These are phyloP conservation scores for Erethizon dorsatum DNA, from an alignment of 2,797 vertebrate species.

Conservation along the genomic window DNA sequence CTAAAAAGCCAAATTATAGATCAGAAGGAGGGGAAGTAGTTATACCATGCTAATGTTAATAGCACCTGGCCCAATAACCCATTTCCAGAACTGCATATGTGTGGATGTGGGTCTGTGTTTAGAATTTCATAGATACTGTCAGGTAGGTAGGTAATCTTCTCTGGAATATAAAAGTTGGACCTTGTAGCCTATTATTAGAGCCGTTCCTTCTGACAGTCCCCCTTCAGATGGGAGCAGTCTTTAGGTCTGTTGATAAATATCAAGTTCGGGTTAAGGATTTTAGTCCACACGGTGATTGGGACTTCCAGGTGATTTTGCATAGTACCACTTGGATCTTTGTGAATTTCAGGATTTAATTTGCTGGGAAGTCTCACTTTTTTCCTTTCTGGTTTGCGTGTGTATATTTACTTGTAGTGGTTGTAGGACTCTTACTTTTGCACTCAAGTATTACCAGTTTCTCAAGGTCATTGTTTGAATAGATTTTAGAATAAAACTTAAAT, in stretches of 20 bases:
- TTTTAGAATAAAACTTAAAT: conserved; percentile 60
- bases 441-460: neutral
- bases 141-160: neutral
- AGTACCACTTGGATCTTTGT: neutral
- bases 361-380: neutral
- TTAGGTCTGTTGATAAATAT: neutral
- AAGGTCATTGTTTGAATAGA: neutral
- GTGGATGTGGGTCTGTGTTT: neutral
- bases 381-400: neutral
- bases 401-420: neutral
- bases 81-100: conserved; percentile 1
- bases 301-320: neutral
- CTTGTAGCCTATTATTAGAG: neutral
- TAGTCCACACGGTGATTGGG: neutral
- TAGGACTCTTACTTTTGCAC: neutral
- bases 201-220: neutral
- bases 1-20: conserved; percentile 22
- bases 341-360: conserved; percentile 50
- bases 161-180: neutral
- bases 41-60: neutral
- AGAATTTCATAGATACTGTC: neutral
- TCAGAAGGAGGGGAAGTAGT: neutral
- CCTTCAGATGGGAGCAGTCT: neutral
- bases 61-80: neutral
- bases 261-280: conserved; percentile 17